phyloP scores from a whole-genome alignment of 2,888 invertebrate species.

The Polietes domitor region DNA sequence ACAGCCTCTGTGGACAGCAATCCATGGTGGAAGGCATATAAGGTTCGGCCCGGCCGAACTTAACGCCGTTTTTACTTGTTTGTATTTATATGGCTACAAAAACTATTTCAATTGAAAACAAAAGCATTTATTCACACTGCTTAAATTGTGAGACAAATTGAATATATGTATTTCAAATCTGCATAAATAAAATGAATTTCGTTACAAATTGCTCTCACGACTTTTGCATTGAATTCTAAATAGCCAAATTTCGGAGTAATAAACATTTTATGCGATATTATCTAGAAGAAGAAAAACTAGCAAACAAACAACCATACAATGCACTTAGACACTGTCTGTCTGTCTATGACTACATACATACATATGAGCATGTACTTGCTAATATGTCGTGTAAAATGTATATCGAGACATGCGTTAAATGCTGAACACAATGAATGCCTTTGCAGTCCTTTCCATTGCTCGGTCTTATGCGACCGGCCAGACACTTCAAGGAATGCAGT shows the following conservation, averaged over 20 bases:
- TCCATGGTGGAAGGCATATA: too few relatives aligned
- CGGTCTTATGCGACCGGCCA: background rate
- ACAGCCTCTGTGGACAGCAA: too few relatives aligned
- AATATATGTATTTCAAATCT: too few relatives aligned
- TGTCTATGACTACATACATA: background rate
- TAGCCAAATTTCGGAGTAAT: background rate
- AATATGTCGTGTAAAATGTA: background rate
- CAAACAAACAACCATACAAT: background rate
- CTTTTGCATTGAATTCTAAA: background rate
- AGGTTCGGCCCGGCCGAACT: too few relatives aligned
- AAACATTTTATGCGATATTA: background rate
- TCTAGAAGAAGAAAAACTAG: too few relatives aligned
- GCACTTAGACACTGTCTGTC: background rate
- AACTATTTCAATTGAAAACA: too few relatives aligned
- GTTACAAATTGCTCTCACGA: background rate
- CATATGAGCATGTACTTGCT: background rate
- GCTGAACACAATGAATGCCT: background rate
- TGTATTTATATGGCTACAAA: too few relatives aligned
- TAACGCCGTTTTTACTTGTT: too few relatives aligned
- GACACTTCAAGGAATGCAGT: slow-evolving; percentile 16
- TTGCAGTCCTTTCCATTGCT: background rate
- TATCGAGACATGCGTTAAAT: background rate
- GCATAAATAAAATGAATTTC: background rate
- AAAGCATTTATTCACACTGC: too few relatives aligned
- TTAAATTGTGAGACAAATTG: too few relatives aligned